Conservation (phyloP, 2,113 vertebrate genomes). For the Thunnus maccoyii region DNA sequence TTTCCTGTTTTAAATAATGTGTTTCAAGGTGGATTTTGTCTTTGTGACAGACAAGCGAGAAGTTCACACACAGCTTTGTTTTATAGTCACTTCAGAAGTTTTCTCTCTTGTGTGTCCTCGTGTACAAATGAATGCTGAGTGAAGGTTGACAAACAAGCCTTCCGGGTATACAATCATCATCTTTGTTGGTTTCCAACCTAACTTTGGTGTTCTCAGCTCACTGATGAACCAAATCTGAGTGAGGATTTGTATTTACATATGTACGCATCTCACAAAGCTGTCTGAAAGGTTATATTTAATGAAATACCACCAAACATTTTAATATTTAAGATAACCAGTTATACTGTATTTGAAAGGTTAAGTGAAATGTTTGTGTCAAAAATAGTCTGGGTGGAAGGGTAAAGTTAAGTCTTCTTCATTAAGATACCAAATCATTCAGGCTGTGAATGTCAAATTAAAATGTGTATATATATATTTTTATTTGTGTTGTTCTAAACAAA, state of each 20-base stretch:
- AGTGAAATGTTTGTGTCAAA: slow-evolving; percentile 3
- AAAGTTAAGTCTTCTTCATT: slow-evolving; percentile 8
- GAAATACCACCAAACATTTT: not conserved
- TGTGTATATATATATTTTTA: not conserved
- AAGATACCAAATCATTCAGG: not conserved
- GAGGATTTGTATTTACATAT: slow-evolving; percentile 19
- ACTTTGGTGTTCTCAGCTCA: slow-evolving; percentile 24
- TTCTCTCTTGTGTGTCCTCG: not conserved
- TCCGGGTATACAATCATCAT: slow-evolving; percentile 15
- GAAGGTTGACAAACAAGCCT: slow-evolving; percentile 34
- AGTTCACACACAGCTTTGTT: not conserved
- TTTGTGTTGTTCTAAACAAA: not conserved
- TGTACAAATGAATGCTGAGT: not conserved
- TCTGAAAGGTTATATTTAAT: not conserved
- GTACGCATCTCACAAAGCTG: not conserved
- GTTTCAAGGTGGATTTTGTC: not conserved
- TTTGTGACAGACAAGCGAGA: not conserved
- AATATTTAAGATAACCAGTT: slow-evolving; percentile 1
- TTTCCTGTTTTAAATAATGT: not conserved
- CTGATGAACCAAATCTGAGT: not conserved
- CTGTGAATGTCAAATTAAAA: slow-evolving; percentile 21
- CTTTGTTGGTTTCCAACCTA: slow-evolving; percentile 26
- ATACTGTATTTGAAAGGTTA: not conserved
- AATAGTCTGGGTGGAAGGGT: not conserved
- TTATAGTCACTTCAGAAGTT: not conserved